These are phyloP conservation scores for Xestia c-nigrum DNA, from an alignment of 2,888 invertebrate genomes.

Conservation along the genomic window DNA sequence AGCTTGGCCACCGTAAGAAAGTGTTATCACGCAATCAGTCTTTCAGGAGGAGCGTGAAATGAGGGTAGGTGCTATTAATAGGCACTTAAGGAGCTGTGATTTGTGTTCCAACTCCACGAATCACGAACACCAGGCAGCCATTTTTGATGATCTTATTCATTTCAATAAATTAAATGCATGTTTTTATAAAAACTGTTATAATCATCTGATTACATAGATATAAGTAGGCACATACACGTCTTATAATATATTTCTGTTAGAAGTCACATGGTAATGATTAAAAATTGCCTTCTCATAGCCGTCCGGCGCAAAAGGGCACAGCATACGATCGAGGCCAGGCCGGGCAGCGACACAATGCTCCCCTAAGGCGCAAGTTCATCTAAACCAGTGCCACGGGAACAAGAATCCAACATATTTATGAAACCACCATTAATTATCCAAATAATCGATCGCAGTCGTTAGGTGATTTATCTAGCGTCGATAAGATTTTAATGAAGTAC, in stretches of 20 bases:
- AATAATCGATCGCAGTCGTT: conserved; percentile 90
- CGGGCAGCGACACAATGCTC: conserved; percentile 71
- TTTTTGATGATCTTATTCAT: background rate
- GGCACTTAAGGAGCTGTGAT: background rate
- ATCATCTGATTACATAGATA: background rate
- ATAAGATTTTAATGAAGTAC: conserved; percentile 91
- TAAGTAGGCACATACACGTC: background rate
- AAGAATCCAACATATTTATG: conserved; percentile 87
- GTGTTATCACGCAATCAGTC: conserved; percentile 38
- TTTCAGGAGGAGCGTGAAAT: conserved; percentile 11
- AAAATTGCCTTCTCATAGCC: conserved; percentile 35
- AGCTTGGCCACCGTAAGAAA: conserved; percentile 28
- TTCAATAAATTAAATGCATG: background rate
- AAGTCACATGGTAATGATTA: conserved; percentile 55
- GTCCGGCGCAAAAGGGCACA: conserved; percentile 14
- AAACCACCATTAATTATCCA: conserved; percentile 89
- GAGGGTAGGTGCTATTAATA: conserved; percentile 21
- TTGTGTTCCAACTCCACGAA: background rate
- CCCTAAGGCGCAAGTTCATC: conserved; percentile 72
- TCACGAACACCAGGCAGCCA: background rate
- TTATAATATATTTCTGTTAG: conserved; percentile 33
- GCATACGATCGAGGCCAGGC: conserved; percentile 60
- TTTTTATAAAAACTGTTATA: background rate
- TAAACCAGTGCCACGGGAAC: conserved; percentile 78
- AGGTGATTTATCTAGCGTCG: conserved; percentile 90